Percentiles rank a stretch among this genome's conserved stretches.
Evolutionary conservation across 2,113 vertebrate species (phyloP).

Genomic region (Mormoops blainvillei): DNA sequence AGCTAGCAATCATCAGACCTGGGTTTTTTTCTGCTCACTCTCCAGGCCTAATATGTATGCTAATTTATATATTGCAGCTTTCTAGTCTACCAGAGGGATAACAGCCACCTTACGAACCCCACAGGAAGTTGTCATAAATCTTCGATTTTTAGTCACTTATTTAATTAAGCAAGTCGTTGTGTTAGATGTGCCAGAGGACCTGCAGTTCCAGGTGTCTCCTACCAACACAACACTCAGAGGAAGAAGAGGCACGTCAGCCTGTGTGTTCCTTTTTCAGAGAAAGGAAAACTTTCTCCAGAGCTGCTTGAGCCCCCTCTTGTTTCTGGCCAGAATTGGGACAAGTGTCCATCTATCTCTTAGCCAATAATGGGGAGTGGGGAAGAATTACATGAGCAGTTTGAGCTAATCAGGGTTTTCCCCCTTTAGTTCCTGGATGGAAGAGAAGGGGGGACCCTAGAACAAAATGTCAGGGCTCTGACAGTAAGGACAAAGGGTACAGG

Average conservation of each 20-base stretch:
- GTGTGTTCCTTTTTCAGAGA: neutral
- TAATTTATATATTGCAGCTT: neutral
- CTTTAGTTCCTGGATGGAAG: neutral
- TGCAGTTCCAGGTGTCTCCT: neutral
- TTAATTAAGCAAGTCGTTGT: neutral
- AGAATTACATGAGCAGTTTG: neutral
- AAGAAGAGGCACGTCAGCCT: neutral
- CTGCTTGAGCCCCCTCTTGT: neutral
- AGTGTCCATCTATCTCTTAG: neutral
- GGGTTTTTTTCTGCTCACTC: neutral
- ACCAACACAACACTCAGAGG: neutral
- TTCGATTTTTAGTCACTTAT: neutral
- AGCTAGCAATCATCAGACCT: neutral
- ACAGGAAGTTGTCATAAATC: neutral
- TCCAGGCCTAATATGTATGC: neutral
- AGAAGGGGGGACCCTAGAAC: neutral
- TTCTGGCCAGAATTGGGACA: neutral
- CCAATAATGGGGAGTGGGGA: neutral
- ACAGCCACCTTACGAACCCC: neutral
- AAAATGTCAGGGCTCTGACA: neutral
- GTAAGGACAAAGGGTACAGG: neutral
- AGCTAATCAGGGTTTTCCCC: neutral
- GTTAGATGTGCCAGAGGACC: neutral
- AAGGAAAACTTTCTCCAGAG: neutral
- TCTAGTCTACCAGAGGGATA: slow-evolving; percentile 6